Evolutionary conservation across 2,888 invertebrate species (phyloP), one percentile per base, ranked within the genome.

Genomic region (Pediacus dermestoides): DNA sequence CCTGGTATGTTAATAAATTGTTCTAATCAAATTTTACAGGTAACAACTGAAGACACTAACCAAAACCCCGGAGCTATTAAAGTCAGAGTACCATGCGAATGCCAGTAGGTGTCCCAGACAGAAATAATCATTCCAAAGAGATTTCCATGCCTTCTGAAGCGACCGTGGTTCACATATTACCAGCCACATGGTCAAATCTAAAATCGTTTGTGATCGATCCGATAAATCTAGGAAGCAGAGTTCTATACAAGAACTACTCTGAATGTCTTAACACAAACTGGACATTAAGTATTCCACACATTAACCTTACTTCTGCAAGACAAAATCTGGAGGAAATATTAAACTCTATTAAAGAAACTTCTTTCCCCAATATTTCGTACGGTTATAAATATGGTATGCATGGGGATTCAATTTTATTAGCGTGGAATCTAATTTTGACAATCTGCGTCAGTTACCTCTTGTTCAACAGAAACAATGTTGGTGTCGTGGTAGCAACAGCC

Each of bases 11-110:
- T n/a, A n/a, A n/a, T n/a, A n/a, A n/a, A n/a, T n/a, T n/a, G n/a
- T n/a, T n/a, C n/a, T n/a, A n/a, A n/a, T n/a, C n/a, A n/a, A n/a
- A n/a, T n/a, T n/a, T n/a, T n/a, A n/a, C n/a, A n/a, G n/a, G n/a
- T n/a, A n/a, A n/a, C n/a, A n/a, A n/a, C n/a, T n/a, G n/a, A n/a
- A n/a, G n/a, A n/a, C n/a, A n/a, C n/a, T 1, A 15, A 30, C 15
- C 6, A 11, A 8, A 22, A 28, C n/a, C 30, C 38, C n/a, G 42
- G 44, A 4, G 33, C 44, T 2, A 14, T 38, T 4, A 34, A 35
- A 30, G 9, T 44, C n/a, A 10, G 31, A 1, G 7, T 47, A 27
- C 44, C 42, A 1, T 47, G 47, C 22, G 10, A 36, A 7, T 47
- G 44, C 30, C 10, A 33, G 10, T 11, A 44, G 22, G 2, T 11